Evolutionary conservation across 1,140 invertebrate genomes (phyloP), one percentile per base, ranked within the genome.

Genomic region (Trigoniulus corallinus): DNA sequence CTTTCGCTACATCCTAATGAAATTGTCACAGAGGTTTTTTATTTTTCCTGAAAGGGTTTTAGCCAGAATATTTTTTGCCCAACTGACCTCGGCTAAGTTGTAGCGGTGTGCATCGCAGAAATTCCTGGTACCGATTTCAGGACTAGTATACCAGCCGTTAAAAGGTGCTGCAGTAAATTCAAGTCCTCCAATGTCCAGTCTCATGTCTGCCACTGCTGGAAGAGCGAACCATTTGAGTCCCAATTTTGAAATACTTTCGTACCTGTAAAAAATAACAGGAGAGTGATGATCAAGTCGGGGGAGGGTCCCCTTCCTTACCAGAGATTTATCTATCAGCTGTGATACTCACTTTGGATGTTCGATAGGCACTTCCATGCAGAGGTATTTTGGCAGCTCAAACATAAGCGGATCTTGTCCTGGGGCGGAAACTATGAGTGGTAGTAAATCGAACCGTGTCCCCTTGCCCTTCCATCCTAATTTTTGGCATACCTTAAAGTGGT

Each of bases 81-180:
- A 15, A 27, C 52, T 63, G 70, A 91, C 88, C 78, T 91, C 84
- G 7, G 88, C 64, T 61, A 93, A 76, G 68, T 95, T 94, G 60
- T 89, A 82, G 52, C 92, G 71, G 60, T 82, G 79, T 24, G 74
- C 65, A 62, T 96, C 91, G 59, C 87, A 91, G 37, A 95, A 74
- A 72, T 95, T 82, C 45, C 92, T 72, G 52, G 84, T 84, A 3
- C 84, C 91, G 52, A 96, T 92, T 71, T 96, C 92, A 1, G 91
- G 93, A 55, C 84, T 84, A 88, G 94, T 94, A 67, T 94, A 95
- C 92, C 91, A 96, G 20, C 92, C 92, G 63, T 89, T 94, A 68
- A 96, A 96, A 20, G 89, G 85, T 41, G 81, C 82, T 0, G 82
- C 89, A 0, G 88, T 85, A 63, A 94, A 95, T 66, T 93, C 84